phyloP scores from a whole-genome alignment of 2,113 vertebrate genomes.

The Malurus cyaneus region DNA sequence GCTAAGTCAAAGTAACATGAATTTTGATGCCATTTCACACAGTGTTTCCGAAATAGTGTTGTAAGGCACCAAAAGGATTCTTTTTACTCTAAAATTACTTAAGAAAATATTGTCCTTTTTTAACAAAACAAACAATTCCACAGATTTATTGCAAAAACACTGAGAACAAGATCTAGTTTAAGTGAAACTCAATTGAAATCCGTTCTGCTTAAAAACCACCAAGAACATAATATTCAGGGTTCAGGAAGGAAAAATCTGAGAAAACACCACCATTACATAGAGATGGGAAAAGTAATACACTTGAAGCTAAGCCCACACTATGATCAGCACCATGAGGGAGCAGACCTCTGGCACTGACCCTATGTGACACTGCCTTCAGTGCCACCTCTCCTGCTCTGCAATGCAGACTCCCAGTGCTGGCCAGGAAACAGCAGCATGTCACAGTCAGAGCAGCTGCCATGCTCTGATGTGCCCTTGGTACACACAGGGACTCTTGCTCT shows the following conservation, averaged over 20 bases:
- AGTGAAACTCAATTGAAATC: background rate
- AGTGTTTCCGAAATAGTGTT: background rate
- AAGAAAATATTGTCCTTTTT: background rate
- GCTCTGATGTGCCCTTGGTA: background rate
- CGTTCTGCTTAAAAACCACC: background rate
- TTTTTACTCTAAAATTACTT: background rate
- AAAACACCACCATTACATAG: background rate
- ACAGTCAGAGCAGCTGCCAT: accelerated
- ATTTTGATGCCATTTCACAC: background rate
- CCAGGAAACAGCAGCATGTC: accelerated
- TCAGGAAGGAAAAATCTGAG: background rate
- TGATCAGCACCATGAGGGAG: background rate
- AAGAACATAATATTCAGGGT: background rate
- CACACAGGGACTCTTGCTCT: background rate
- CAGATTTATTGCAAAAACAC: background rate
- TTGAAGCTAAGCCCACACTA: background rate
- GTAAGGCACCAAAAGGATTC: background rate
- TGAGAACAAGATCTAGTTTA: background rate
- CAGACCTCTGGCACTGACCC: background rate
- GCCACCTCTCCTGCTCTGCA: background rate
- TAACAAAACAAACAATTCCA: background rate
- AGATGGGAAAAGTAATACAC: background rate
- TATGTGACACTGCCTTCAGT: background rate
- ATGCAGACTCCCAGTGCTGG: background rate
- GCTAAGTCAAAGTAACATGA: background rate